Percentiles rank a stretch among this genome's conserved stretches.
Evolutionary conservation across 2,888 invertebrate species (phyloP).

Genomic region (Eilema sororculum): DNA sequence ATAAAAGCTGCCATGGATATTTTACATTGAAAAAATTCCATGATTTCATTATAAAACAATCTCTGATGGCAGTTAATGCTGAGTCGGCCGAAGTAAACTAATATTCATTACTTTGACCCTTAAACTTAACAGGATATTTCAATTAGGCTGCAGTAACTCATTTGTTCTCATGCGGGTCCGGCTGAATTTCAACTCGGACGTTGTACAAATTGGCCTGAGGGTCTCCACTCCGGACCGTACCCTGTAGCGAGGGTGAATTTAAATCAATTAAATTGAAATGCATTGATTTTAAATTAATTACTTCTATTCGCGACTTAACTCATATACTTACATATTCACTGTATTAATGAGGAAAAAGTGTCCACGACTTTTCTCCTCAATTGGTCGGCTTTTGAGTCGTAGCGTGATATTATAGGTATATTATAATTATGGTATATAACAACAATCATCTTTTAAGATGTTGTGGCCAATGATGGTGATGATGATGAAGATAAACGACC

Average conservation of each 20-base stretch:
- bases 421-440: no score
- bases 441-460: no score
- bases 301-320: neutral
- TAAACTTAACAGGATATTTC: constrained; percentile 60
- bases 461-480: no score
- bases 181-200: constrained; percentile 17
- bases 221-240: constrained; percentile 9
- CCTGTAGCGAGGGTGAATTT: constrained; percentile 23
- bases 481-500: no score
- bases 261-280: constrained; percentile 10
- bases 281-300: constrained; percentile 19
- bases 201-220: constrained; percentile 36
- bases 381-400: no score
- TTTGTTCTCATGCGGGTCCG: constrained; percentile 57
- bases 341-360: no score
- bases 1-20: no score
- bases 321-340: neutral
- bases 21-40: no score
- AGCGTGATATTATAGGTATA: no score
- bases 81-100: constrained; percentile 43
- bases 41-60: neutral
- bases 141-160: constrained; percentile 57
- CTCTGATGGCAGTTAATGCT: neutral
- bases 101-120: constrained; percentile 50
- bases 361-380: no score